Percentiles rank a stretch among this genome's conserved stretches.
phyloP scores from a whole-genome alignment of 2,113 vertebrate genomes.

The Chaetodon trifascialis region DNA sequence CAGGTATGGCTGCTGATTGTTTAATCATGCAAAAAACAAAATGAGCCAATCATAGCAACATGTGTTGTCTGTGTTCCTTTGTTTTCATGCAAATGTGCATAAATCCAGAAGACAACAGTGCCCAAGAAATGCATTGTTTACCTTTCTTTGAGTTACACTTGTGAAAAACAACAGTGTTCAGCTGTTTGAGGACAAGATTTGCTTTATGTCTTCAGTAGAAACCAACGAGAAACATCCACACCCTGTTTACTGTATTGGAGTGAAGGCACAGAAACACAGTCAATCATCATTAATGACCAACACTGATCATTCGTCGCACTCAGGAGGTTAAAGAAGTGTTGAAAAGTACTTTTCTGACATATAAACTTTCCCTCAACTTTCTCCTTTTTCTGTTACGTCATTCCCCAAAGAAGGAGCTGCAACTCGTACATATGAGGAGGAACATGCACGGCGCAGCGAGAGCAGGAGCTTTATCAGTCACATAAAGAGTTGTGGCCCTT shows the following conservation, averaged over 20 bases:
- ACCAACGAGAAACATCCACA: background rate
- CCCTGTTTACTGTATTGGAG: background rate
- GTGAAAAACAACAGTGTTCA: background rate
- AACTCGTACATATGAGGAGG: background rate
- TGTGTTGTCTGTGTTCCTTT: background rate
- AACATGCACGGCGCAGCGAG: background rate
- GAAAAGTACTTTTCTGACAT: background rate
- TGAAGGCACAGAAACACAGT: background rate
- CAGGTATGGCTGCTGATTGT: background rate
- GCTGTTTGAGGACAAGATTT: background rate
- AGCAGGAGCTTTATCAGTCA: constrained; percentile 12
- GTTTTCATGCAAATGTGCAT: background rate
- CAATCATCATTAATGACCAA: background rate
- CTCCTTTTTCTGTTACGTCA: background rate
- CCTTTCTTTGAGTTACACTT: background rate
- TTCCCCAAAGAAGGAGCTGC: constrained; percentile 6
- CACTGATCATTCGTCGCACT: background rate
- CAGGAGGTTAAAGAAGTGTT: background rate
- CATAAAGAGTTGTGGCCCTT: constrained; percentile 21
- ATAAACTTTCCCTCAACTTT: background rate
- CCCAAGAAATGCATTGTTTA: background rate
- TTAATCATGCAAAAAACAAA: background rate
- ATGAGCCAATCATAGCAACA: background rate
- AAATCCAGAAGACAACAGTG: background rate
- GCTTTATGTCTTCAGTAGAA: background rate